phyloP scores from a whole-genome alignment of 2,888 invertebrate species.

The Adelphocoris suturalis region DNA sequence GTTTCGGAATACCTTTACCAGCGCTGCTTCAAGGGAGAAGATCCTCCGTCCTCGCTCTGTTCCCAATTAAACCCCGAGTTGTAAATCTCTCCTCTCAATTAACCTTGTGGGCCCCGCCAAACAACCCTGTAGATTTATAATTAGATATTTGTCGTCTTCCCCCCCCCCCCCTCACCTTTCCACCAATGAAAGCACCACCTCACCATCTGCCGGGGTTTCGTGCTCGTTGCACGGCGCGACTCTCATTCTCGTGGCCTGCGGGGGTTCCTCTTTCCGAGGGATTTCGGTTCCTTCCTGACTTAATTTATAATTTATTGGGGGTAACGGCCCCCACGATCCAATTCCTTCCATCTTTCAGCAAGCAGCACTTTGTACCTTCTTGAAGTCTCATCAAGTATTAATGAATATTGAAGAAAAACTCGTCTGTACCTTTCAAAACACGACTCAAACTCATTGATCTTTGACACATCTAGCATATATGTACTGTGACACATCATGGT shows the following conservation, averaged over 20 bases:
- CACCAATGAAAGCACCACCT: no score
- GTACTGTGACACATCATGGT: no score
- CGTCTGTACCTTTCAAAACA: no score
- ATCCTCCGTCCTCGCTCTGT: constrained; percentile 38
- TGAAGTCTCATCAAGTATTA: no score
- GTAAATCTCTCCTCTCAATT: constrained; percentile 69
- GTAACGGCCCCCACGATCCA: constrained; percentile 50
- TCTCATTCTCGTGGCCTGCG: background rate
- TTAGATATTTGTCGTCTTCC: constrained; percentile 68
- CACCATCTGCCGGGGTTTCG: no score
- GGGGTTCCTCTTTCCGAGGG: background rate
- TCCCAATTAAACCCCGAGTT: constrained; percentile 67
- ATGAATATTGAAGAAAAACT: no score
- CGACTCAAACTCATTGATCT: no score
- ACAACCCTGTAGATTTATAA: constrained; percentile 66
- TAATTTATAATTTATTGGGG: constrained; percentile 45
- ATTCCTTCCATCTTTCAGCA: constrained; percentile 30
- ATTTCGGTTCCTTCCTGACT: constrained; percentile 4
- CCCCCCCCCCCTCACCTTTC: background rate
- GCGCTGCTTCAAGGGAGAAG: constrained; percentile 14
- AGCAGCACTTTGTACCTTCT: no score
- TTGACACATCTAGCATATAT: no score
- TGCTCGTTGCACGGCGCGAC: constrained; percentile 32
- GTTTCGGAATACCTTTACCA: background rate
- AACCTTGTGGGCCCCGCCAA: constrained; percentile 58